phyloP scores from a whole-genome alignment of 2,113 vertebrate genomes.

The Lynx canadensis region DNA sequence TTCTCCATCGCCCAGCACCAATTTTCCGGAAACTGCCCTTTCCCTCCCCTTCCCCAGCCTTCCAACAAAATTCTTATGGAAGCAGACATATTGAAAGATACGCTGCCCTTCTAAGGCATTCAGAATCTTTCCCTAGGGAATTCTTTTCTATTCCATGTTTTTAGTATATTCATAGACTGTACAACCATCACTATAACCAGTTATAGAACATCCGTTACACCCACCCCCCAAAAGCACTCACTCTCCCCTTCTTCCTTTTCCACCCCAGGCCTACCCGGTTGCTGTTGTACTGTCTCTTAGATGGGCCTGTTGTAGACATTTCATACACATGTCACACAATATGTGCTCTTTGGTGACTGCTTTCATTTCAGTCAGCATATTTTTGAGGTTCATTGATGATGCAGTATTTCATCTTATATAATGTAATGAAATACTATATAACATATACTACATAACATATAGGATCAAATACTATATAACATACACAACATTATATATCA shows the following conservation, averaged over 20 bases:
- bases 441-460: no score
- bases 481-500: no score
- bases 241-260: neutral
- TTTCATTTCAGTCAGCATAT: neutral
- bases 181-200: neutral
- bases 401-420: neutral
- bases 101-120: neutral
- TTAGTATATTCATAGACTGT: neutral
- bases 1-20: neutral
- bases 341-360: neutral
- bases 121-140: neutral
- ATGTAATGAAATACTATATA: no score
- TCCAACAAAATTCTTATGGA: neutral
- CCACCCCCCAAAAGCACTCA: neutral
- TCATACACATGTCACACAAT: neutral
- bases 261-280: neutral
- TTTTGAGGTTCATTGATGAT: neutral
- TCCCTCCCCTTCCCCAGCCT: neutral
- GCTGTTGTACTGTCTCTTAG: neutral
- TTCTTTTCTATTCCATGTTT: neutral
- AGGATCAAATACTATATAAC: no score
- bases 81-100: neutral
- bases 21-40: neutral
- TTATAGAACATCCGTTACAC: neutral
- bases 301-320: neutral